Conservation (phyloP, 2,113 vertebrate genomes). For the Amblyornis subalaris region DNA sequence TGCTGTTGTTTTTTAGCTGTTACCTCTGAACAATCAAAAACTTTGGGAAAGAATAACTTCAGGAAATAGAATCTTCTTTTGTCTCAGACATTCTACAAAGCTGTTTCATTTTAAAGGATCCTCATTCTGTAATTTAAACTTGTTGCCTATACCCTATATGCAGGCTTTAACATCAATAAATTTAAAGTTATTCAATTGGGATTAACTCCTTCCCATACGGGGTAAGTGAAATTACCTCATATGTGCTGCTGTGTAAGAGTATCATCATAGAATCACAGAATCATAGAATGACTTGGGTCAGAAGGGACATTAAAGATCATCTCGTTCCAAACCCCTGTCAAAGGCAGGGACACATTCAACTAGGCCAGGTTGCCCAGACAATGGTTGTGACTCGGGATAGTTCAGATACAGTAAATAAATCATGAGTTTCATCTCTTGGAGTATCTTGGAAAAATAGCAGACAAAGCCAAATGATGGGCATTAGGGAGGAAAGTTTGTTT, state of each 20-base stretch:
- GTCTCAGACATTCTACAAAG: background rate
- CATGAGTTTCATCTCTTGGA: background rate
- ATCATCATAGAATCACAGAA: background rate
- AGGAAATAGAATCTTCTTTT: background rate
- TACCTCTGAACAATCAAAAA: background rate
- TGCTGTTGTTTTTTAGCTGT: background rate
- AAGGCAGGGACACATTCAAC: background rate
- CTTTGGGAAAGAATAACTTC: background rate
- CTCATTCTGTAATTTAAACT: background rate
- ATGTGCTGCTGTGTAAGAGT: background rate
- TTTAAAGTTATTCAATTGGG: background rate
- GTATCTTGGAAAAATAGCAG: background rate
- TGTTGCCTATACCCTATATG: background rate
- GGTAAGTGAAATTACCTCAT: background rate
- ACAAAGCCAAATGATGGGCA: rapidly evolving
- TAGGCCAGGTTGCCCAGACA: background rate
- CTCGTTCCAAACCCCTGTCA: background rate
- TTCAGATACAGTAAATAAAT: background rate
- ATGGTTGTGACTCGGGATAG: background rate
- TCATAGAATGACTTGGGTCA: background rate
- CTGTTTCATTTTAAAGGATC: background rate
- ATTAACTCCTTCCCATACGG: background rate
- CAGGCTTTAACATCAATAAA: background rate
- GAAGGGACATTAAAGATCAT: background rate
- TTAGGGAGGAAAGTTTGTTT: background rate